Evolutionary conservation across 1,140 invertebrate genomes (phyloP).

Genomic region (Calycopis cecrops): DNA sequence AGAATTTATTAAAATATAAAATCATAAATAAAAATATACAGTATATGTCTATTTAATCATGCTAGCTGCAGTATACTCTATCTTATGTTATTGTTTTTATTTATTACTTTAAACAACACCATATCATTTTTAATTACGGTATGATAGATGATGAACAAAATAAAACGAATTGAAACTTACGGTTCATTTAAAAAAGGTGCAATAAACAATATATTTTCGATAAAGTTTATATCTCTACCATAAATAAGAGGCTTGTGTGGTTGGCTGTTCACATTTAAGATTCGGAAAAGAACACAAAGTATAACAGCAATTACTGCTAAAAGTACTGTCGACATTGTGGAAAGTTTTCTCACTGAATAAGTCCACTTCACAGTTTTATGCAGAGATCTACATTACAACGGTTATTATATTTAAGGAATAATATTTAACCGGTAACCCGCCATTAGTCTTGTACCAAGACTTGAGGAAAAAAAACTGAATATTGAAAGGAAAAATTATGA

Average conservation of each 20-base stretch:
- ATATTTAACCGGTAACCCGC: background rate
- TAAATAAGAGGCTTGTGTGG: conserved; percentile 83
- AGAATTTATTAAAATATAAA: no score
- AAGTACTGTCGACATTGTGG: conserved; percentile 84
- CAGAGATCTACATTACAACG: conserved; percentile 29
- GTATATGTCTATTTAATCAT: no score
- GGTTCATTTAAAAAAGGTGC: conserved; percentile 85
- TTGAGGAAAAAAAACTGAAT: conserved; percentile 20
- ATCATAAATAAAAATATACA: no score
- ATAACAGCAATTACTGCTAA: conserved; percentile 85
- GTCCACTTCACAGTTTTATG: conserved; percentile 16
- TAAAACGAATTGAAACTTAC: conserved; percentile 77
- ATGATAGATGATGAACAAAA: no score
- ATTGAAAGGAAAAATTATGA: conserved; percentile 12
- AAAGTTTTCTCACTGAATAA: conserved; percentile 3
- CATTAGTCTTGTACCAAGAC: conserved; percentile 12
- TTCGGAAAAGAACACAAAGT: conserved; percentile 86
- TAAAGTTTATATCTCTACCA: conserved; percentile 84
- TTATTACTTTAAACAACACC: no score
- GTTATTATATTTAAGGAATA: conserved; percentile 8
- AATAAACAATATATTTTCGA: conserved; percentile 84
- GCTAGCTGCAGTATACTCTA: no score
- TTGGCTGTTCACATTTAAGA: conserved; percentile 88
- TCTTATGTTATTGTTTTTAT: no score
- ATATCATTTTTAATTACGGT: no score